Evolutionary conservation across 2,888 invertebrate species (phyloP).

Genomic region (Oxyscelio sp.): DNA sequence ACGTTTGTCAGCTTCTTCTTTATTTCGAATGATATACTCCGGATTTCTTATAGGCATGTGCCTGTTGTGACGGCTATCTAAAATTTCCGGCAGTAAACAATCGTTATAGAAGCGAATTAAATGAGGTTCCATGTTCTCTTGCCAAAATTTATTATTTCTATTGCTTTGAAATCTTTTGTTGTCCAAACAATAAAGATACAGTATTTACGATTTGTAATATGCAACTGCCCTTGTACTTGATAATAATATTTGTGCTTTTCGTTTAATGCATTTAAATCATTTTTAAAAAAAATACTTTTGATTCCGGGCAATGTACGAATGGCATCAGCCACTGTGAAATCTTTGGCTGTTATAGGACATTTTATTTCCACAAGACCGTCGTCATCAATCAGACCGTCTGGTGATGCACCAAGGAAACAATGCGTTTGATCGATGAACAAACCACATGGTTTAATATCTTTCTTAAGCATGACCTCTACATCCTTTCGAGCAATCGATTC

Average conservation of each 20-base stretch:
- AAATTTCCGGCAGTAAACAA: slow-evolving; percentile 22
- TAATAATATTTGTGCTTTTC: slow-evolving; percentile 8
- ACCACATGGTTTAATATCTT: slow-evolving; percentile 26
- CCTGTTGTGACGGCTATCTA: slow-evolving; percentile 13
- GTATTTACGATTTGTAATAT: slow-evolving; percentile 22
- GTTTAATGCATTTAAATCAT: background rate
- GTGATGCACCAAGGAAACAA: slow-evolving; percentile 40
- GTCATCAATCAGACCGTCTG: slow-evolving; percentile 62
- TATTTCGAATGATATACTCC: slow-evolving; percentile 2
- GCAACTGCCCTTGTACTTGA: slow-evolving; percentile 31
- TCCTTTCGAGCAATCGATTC: background rate
- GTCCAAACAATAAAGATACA: slow-evolving; percentile 14
- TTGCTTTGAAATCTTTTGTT: background rate
- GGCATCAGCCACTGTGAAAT: background rate
- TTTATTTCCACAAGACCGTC: slow-evolving; percentile 65
- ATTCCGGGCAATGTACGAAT: background rate
- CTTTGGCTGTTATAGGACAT: slow-evolving; percentile 15
- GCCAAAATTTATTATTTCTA: slow-evolving; percentile 4
- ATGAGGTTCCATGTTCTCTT: background rate
- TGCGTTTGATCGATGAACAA: slow-evolving; percentile 46
- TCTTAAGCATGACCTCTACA: too few species aligned
- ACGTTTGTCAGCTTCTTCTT: background rate
- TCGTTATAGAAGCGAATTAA: slow-evolving; percentile 14
- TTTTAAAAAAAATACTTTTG: background rate
- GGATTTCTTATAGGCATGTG: slow-evolving; percentile 19